A percentile compares a stretch with the other conserved stretches of the same genome.
These are phyloP conservation scores for Trichechus manatus DNA, from an alignment of 2,113 vertebrate species.

Conservation along the genomic window DNA sequence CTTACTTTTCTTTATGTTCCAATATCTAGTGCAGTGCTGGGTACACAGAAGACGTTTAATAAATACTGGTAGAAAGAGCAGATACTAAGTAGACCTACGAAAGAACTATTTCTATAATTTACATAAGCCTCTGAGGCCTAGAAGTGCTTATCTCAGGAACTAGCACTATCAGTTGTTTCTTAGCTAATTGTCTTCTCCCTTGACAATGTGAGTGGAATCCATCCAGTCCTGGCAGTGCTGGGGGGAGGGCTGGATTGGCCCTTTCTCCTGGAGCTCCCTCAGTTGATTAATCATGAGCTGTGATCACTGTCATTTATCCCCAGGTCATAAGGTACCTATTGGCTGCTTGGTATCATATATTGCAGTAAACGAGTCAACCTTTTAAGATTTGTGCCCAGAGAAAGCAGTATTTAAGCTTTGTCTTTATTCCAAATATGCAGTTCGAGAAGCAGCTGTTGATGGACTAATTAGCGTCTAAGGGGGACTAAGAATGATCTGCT, in stretches of 20 bases:
- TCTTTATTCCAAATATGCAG: constrained; percentile 28
- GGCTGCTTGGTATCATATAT: not conserved
- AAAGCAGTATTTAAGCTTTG: constrained; percentile 23
- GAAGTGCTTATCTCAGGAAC: not conserved
- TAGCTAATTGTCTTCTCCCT: not conserved
- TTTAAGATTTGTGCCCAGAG: constrained; percentile 58
- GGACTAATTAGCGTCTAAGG: constrained; percentile 35
- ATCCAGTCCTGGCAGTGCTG: not conserved
- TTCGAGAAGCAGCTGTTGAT: constrained; percentile 54
- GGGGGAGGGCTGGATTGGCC: not conserved
- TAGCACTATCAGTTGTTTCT: not conserved
- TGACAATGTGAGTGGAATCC: not conserved
- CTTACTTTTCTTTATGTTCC: constrained; percentile 35
- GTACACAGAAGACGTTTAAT: not conserved
- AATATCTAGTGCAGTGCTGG: not conserved
- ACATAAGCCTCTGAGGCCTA: not conserved
- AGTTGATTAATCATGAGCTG: not conserved
- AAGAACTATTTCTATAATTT: constrained; percentile 31
- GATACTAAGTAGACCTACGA: not conserved
- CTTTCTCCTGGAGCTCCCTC: not conserved
- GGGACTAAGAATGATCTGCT: not conserved
- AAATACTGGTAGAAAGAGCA: not conserved
- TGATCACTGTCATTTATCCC: not conserved
- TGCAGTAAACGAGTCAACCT: constrained; percentile 19
- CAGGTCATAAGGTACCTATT: constrained; percentile 28